Conservation (phyloP, 2,797 vertebrate genomes). For the Oceanodroma leucorhoa region DNA sequence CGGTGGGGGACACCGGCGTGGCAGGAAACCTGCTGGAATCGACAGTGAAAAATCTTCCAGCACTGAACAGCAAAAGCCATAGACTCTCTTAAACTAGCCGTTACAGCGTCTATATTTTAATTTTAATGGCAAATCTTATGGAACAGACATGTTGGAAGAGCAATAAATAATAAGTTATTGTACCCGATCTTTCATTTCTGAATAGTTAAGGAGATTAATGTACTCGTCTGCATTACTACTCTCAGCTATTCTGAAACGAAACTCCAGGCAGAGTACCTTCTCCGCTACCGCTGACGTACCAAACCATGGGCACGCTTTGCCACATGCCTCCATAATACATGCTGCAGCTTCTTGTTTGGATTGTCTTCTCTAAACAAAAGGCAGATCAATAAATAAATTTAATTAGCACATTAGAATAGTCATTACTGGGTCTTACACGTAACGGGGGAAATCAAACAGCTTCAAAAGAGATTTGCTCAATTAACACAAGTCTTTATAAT, state of each 20-base stretch:
- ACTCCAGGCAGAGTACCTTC: constrained; percentile 29
- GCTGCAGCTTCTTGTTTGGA: constrained; percentile 4
- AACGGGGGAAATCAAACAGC: constrained; percentile 19
- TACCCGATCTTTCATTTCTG: constrained; percentile 69
- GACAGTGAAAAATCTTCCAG: constrained; percentile 54
- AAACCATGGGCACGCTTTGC: not conserved
- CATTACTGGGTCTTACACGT: not conserved
- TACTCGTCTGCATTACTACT: constrained; percentile 61
- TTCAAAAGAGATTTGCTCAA: constrained; percentile 42
- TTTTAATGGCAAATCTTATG: constrained; percentile 66
- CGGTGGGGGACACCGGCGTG: rapidly evolving
- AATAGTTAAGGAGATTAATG: constrained; percentile 75
- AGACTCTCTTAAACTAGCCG: constrained; percentile 52
- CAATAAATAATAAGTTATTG: constrained; percentile 72
- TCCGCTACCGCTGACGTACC: constrained; percentile 1
- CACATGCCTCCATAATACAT: not conserved
- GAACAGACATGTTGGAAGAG: constrained; percentile 56
- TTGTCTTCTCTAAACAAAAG: constrained; percentile 34
- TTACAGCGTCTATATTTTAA: constrained; percentile 65
- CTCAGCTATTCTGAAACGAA: constrained; percentile 48
- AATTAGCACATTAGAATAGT: constrained; percentile 50
- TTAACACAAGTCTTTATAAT: constrained; percentile 39
- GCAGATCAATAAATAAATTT: constrained; percentile 59
- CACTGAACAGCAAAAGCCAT: constrained; percentile 18
- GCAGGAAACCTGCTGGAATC: constrained; percentile 6